phyloP scores from a whole-genome alignment of 2,797 vertebrate genomes.

The Sebastes cheni region DNA sequence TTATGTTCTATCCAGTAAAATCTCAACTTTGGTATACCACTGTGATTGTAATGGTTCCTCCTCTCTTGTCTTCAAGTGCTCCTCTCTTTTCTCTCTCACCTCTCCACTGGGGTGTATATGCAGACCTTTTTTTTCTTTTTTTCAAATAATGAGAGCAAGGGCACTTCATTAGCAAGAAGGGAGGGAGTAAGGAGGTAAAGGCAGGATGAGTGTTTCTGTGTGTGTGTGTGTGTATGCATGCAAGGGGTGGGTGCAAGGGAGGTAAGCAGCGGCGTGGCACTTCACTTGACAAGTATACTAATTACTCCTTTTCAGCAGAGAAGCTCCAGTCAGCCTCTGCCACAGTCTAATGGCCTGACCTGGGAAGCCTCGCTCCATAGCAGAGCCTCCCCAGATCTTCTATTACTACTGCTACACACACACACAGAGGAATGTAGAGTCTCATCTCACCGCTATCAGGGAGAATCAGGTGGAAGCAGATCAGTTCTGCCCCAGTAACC shows the following conservation, averaged over 20 bases:
- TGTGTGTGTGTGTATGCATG: conserved; percentile 38
- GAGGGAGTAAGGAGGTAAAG: conserved; percentile 63
- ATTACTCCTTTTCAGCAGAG: conserved; percentile 93
- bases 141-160: conserved; percentile 94
- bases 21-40: conserved; percentile 35
- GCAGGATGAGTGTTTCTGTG: conserved; percentile 73
- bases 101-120: conserved; percentile 70
- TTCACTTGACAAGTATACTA: conserved; percentile 99
- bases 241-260: conserved; percentile 63
- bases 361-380: conserved; percentile 78
- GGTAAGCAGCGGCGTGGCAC: conserved; percentile 93
- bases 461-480: conserved; percentile 97
- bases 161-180: conserved; percentile 93
- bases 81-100: conserved; percentile 45
- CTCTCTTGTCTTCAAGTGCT: conserved; percentile 63
- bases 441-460: conserved; percentile 84
- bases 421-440: conserved; percentile 46
- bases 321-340: conserved; percentile 90
- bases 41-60: conserved; percentile 57
- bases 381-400: conserved; percentile 65
- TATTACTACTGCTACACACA: conserved; percentile 53
- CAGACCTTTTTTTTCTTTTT: conserved; percentile 78
- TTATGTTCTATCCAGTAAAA: conserved; percentile 53
- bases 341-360: conserved; percentile 93
- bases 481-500: conserved; percentile 99